phyloP scores from a whole-genome alignment of 2,888 invertebrate species.

The Galeopsomyia nigrocyanea region DNA sequence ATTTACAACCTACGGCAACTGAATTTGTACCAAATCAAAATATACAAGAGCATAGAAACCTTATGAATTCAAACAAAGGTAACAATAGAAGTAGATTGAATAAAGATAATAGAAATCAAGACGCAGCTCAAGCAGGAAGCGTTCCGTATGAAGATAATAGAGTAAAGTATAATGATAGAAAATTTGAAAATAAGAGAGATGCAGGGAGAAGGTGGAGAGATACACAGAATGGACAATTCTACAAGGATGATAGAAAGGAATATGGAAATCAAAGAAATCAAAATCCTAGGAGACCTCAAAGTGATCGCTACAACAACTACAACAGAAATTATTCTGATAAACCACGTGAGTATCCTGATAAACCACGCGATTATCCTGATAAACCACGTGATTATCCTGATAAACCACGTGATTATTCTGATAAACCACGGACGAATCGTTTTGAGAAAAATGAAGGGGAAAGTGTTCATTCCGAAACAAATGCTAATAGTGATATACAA shows the following conservation, averaged over 20 bases:
- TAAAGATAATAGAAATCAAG: slow-evolving; percentile 35
- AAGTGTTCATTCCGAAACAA: slow-evolving; percentile 16
- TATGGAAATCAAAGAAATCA: slow-evolving; percentile 49
- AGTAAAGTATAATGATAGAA: slow-evolving; percentile 7
- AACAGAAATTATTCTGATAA: slow-evolving; percentile 46
- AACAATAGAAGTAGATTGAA: slow-evolving; percentile 34
- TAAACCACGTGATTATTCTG: too few relatives aligned
- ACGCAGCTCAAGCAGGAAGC: slow-evolving; percentile 24
- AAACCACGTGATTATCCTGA: too few relatives aligned
- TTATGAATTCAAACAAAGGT: slow-evolving; percentile 47
- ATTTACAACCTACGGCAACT: slow-evolving; percentile 72
- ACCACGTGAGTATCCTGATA: too few relatives aligned
- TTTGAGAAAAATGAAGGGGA: slow-evolving; percentile 33
- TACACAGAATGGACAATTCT: slow-evolving; percentile 47
- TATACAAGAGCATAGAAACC: slow-evolving; percentile 42
- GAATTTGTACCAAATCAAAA: slow-evolving; percentile 72
- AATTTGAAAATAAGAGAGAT: slow-evolving; percentile 50
- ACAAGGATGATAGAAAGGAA: slow-evolving; percentile 46
- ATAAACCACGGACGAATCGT: slow-evolving; percentile 18
- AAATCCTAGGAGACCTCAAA: slow-evolving; percentile 55
- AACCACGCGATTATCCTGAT: too few relatives aligned
- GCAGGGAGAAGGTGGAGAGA: slow-evolving; percentile 45
- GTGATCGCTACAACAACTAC: slow-evolving; percentile 52
- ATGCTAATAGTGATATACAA: slow-evolving; percentile 29
- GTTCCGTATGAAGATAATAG: slow-evolving; percentile 48